These are phyloP conservation scores for Drosophila mayaguana DNA, from an alignment of 2,888 invertebrate species.

Conservation along the genomic window DNA sequence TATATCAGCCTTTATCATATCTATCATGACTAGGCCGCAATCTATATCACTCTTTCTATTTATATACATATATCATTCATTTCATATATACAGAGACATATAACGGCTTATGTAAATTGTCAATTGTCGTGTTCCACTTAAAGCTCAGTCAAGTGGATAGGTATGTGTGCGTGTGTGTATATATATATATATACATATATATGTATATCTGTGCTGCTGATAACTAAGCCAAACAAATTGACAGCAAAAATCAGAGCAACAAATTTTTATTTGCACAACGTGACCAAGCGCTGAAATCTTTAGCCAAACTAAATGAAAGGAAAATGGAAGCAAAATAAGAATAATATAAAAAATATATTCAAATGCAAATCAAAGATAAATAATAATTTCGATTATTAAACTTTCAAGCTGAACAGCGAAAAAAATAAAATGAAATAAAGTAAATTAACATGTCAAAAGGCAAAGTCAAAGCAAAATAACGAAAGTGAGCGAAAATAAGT, in stretches of 20 bases:
- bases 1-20: neutral
- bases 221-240: constrained; percentile 58
- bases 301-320: constrained; percentile 6
- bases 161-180: neutral
- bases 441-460: constrained; percentile 8
- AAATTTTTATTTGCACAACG: constrained; percentile 48
- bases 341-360: neutral
- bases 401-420: constrained; percentile 23
- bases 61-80: neutral
- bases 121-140: constrained; percentile 72
- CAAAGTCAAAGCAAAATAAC: constrained; percentile 14
- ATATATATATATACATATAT: neutral
- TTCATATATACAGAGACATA: neutral
- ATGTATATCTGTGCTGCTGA: constrained; percentile 28
- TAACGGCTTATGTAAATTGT: constrained; percentile 61
- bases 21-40: neutral
- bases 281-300: constrained; percentile 18
- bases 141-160: constrained; percentile 55
- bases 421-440: neutral
- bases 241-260: constrained; percentile 47
- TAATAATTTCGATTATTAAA: constrained; percentile 9
- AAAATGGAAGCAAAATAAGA: neutral
- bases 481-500: neutral
- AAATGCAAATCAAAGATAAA: neutral
- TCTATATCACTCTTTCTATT: neutral